Conservation (phyloP, 2,113 vertebrate genomes). For the Pleuronectes platessa region DNA sequence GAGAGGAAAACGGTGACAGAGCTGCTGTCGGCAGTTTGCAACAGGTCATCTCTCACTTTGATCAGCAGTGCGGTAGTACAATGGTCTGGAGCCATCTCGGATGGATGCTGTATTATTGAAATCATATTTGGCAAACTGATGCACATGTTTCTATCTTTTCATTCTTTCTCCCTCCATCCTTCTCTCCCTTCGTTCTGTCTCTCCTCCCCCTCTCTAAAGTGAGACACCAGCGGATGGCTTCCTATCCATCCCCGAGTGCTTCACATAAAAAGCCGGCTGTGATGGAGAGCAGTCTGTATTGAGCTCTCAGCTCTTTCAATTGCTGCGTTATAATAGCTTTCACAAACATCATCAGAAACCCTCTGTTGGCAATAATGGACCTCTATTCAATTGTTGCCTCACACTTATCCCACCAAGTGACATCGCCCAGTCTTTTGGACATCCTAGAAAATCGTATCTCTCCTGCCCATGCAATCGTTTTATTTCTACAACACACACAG, state of each 20-base stretch:
- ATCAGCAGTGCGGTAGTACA: constrained; percentile 8
- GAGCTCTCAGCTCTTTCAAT: constrained; percentile 71
- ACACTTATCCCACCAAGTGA: constrained; percentile 57
- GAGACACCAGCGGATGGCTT: constrained; percentile 30
- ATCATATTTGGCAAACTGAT: constrained; percentile 29
- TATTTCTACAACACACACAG: constrained; percentile 37
- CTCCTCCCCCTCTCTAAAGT: constrained; percentile 11
- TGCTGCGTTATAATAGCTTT: constrained; percentile 70
- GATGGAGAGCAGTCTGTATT: constrained; percentile 47
- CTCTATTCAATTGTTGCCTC: constrained; percentile 61
- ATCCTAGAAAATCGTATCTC: constrained; percentile 60
- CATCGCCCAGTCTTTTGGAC: constrained; percentile 57
- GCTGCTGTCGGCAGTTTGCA: constrained; percentile 5
- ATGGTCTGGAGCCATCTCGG: not conserved
- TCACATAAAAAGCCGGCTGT: constrained; percentile 59
- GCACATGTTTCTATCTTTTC: not conserved
- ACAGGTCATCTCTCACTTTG: constrained; percentile 12
- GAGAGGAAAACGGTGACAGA: not conserved
- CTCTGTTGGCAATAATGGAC: constrained; percentile 67
- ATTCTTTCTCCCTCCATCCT: not conserved
- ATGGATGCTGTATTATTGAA: constrained; percentile 2
- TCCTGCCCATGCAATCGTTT: constrained; percentile 54
- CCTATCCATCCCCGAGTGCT: constrained; percentile 39
- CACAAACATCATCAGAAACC: constrained; percentile 77
- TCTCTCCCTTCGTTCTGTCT: not conserved